phyloP scores from a whole-genome alignment of 2,888 invertebrate species.

The Ennomos quercinarius region DNA sequence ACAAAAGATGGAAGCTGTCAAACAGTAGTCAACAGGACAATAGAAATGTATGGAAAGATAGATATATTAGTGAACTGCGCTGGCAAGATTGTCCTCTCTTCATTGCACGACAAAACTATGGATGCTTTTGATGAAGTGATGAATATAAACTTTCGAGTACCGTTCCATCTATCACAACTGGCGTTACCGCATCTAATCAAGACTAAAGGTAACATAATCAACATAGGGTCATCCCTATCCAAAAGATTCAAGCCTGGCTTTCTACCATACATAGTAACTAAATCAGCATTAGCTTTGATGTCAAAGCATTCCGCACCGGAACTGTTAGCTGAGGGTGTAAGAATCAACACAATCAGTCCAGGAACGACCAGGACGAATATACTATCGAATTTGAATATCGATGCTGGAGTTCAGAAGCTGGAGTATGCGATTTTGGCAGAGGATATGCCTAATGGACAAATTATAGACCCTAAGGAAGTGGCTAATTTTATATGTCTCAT shows the following conservation, averaged over 20 bases:
- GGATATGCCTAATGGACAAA: slow-evolving; percentile 46
- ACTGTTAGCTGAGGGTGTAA: slow-evolving; percentile 52
- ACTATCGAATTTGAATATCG: slow-evolving; percentile 47
- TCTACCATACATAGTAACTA: slow-evolving; percentile 53
- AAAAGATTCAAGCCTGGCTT: slow-evolving; percentile 52
- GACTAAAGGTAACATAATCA: slow-evolving; percentile 62
- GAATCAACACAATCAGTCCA: slow-evolving; percentile 59
- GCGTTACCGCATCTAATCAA: slow-evolving; percentile 56
- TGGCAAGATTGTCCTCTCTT: slow-evolving; percentile 50
- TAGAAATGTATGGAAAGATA: slow-evolving; percentile 55
- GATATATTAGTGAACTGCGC: slow-evolving; percentile 62
- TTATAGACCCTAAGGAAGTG: slow-evolving; percentile 57
- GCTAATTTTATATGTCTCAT: slow-evolving; percentile 56
- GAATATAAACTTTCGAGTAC: slow-evolving; percentile 60
- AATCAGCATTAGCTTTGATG: slow-evolving; percentile 55
- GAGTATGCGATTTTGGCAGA: slow-evolving; percentile 44
- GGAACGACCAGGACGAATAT: slow-evolving; percentile 57
- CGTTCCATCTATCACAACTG: slow-evolving; percentile 54
- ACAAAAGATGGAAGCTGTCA: slow-evolving; percentile 53
- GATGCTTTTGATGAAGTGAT: slow-evolving; percentile 57
- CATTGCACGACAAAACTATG: slow-evolving; percentile 53
- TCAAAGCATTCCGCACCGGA: slow-evolving; percentile 57
- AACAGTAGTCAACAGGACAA: slow-evolving; percentile 51
- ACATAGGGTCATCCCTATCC: slow-evolving; percentile 55
- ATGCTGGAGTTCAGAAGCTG: slow-evolving; percentile 31